phyloP scores from a whole-genome alignment of 2,797 vertebrate species.

The Rhinophrynus dorsalis region DNA sequence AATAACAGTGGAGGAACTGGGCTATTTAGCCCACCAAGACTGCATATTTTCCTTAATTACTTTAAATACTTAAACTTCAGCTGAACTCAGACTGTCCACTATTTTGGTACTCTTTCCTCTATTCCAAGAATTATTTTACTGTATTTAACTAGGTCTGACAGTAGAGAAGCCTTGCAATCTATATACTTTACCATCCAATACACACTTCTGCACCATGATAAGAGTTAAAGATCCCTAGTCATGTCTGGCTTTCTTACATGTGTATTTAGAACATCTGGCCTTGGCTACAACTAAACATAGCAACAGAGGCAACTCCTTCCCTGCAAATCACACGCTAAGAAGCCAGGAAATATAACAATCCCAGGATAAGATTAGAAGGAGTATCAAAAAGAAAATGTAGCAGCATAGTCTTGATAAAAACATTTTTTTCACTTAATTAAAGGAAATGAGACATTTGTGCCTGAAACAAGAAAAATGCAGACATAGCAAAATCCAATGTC shows the following conservation, averaged over 20 bases:
- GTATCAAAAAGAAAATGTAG: slow-evolving; percentile 24
- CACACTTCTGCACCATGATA: slow-evolving; percentile 20
- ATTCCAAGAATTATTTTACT: slow-evolving; percentile 27
- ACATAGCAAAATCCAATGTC: background rate
- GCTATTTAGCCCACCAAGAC: slow-evolving; percentile 9
- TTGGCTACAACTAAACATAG: slow-evolving; percentile 44
- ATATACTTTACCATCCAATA: background rate
- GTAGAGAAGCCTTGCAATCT: slow-evolving; percentile 13
- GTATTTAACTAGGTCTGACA: slow-evolving; percentile 36
- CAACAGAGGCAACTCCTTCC: slow-evolving; percentile 38
- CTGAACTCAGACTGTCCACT: slow-evolving; percentile 14
- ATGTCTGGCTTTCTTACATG: slow-evolving; percentile 33
- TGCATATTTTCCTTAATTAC: slow-evolving; percentile 28
- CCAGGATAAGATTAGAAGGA: slow-evolving; percentile 35
- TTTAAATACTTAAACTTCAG: slow-evolving; percentile 39
- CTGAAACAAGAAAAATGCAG: background rate
- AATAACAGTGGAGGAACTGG: background rate
- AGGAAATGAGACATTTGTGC: slow-evolving; percentile 6
- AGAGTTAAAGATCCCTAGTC: slow-evolving; percentile 24
- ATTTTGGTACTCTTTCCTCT: slow-evolving; percentile 28
- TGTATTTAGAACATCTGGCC: slow-evolving; percentile 45
- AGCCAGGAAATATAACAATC: slow-evolving; percentile 44
- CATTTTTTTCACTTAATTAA: slow-evolving; percentile 20
- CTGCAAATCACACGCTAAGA: slow-evolving; percentile 29
- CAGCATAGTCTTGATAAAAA: slow-evolving; percentile 7